Evolutionary conservation across 2,888 invertebrate genomes (phyloP).

Genomic region (Tryphoninae sp.): DNA sequence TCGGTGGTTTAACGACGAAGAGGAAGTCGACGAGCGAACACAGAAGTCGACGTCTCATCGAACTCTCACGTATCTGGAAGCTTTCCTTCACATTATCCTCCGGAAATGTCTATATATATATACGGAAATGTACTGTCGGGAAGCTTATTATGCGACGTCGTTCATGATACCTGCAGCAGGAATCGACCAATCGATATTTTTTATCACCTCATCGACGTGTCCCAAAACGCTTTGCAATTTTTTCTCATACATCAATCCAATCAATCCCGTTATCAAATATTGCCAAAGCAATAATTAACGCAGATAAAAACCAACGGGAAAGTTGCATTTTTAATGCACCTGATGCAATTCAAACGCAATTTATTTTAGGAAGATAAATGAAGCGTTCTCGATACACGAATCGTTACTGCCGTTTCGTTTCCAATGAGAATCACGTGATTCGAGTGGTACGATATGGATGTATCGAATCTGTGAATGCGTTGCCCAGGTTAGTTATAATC

Average conservation of each 20-base stretch:
- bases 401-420: neutral
- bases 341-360: no score
- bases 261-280: no score
- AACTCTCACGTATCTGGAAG: constrained; percentile 15
- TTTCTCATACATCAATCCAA: no score
- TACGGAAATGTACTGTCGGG: neutral
- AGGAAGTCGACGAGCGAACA: constrained; percentile 12
- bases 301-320: no score
- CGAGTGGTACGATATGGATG: neutral
- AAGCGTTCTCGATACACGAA: no score
- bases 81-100: constrained; percentile 11
- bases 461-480: constrained; percentile 10
- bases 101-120: constrained; percentile 1
- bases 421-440: neutral
- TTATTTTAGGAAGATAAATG: no score
- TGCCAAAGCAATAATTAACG: no score
- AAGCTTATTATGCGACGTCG: neutral
- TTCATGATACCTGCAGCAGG: no score
- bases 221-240: neutral
- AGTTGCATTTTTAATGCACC: no score
- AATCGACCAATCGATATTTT: no score
- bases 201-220: no score
- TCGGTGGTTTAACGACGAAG: constrained; percentile 23
- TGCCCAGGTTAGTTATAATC: constrained; percentile 20
- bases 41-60: constrained; percentile 37